Conservation (phyloP, 2,888 invertebrate species). For the Lobophora halterata region DNA sequence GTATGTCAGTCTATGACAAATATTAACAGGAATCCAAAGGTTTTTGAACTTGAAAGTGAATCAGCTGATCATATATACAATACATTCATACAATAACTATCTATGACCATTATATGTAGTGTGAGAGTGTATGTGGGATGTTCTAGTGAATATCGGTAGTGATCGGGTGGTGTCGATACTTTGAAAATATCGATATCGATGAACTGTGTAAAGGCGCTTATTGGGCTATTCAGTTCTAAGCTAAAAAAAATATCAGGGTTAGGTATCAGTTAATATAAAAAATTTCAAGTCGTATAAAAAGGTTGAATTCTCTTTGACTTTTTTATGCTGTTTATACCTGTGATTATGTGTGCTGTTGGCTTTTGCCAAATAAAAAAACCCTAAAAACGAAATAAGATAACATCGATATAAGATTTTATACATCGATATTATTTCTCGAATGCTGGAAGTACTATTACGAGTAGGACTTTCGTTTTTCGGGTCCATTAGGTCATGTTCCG, state of each 20-base stretch:
- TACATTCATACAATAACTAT: neutral
- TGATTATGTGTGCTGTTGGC: too few relatives aligned
- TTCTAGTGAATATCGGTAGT: constrained; percentile 18
- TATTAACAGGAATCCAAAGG: neutral
- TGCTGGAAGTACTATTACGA: constrained; percentile 9
- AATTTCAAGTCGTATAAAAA: too few relatives aligned
- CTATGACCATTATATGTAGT: constrained; percentile 7
- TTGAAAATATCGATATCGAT: constrained; percentile 7
- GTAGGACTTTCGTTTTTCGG: constrained; percentile 12
- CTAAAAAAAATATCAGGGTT: too few relatives aligned
- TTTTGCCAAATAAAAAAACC: neutral
- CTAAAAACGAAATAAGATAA: neutral
- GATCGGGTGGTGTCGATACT: neutral
- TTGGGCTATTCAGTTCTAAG: too few relatives aligned
- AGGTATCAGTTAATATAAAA: too few relatives aligned
- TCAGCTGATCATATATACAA: constrained; percentile 13
- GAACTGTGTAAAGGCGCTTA: too few relatives aligned
- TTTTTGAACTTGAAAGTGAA: constrained; percentile 14
- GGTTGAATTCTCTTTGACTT: too few relatives aligned
- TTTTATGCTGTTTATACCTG: too few relatives aligned
- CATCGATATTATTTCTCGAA: constrained; percentile 4
- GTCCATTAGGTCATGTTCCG: constrained; percentile 9
- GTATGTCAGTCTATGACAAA: too few relatives aligned
- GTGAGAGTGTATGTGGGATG: constrained; percentile 24
- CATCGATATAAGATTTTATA: constrained; percentile 6